phyloP scores from a whole-genome alignment of 2,888 invertebrate species.

The Hypsopygia costalis region DNA sequence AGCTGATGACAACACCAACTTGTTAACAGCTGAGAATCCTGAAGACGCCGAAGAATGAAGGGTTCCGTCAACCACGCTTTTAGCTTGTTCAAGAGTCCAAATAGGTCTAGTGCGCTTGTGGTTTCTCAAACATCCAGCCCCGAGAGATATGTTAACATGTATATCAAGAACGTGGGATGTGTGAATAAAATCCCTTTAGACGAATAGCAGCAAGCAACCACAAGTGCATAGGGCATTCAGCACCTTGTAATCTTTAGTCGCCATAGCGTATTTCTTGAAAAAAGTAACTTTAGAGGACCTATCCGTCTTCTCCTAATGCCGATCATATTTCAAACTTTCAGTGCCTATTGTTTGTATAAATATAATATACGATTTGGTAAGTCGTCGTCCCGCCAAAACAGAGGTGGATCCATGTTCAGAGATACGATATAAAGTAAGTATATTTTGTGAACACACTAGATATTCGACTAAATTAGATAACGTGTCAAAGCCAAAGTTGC shows the following conservation, averaged over 20 bases:
- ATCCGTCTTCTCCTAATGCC: slow-evolving; percentile 33
- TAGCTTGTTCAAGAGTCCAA: slow-evolving; percentile 42
- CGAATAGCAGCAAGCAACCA: slow-evolving; percentile 18
- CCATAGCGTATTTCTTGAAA: slow-evolving; percentile 38
- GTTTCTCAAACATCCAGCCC: background rate
- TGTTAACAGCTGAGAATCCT: slow-evolving; percentile 69
- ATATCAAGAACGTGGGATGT: background rate
- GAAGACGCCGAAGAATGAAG: slow-evolving; percentile 68
- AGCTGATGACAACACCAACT: slow-evolving; percentile 71
- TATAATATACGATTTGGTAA: slow-evolving; percentile 44
- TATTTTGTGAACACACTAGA: slow-evolving; percentile 62
- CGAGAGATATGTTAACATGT: background rate
- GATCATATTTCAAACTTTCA: slow-evolving; percentile 53
- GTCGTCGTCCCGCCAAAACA: slow-evolving; percentile 25
- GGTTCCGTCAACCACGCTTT: slow-evolving; percentile 28
- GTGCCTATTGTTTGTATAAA: slow-evolving; percentile 65
- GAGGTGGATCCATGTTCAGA: slow-evolving; percentile 52
- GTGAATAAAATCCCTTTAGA: background rate
- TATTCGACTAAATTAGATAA: slow-evolving; percentile 48
- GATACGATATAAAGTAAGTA: slow-evolving; percentile 67
- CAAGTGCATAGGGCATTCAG: slow-evolving; percentile 53
- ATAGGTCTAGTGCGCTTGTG: slow-evolving; percentile 42
- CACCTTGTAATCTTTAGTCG: slow-evolving; percentile 53
- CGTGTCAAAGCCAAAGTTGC: slow-evolving; percentile 54
- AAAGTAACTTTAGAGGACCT: slow-evolving; percentile 23